Evolutionary conservation across 2,888 invertebrate species (phyloP).

Genomic region (Theristus sp.): DNA sequence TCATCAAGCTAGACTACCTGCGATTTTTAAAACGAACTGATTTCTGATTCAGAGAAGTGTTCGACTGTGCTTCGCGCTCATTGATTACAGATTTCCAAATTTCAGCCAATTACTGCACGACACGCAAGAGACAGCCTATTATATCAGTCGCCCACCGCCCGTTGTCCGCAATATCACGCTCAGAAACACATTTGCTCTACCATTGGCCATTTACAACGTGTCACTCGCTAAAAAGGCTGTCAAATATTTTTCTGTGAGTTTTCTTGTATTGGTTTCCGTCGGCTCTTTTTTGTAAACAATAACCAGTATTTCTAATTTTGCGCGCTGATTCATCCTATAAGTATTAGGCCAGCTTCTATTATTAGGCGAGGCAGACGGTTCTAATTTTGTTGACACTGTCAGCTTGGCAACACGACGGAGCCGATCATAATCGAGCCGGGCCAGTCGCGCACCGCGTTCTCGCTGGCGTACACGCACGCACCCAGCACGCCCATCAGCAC

Average conservation of each 20-base stretch:
- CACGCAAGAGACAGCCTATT: constrained; percentile 32
- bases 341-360: neutral
- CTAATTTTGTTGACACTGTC: neutral
- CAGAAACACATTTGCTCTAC: constrained; percentile 52
- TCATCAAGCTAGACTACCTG: too few relatives aligned
- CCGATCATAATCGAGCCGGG: constrained; percentile 13
- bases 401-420: constrained; percentile 12
- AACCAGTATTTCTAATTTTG: neutral
- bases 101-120: constrained; percentile 34
- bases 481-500: constrained; percentile 3
- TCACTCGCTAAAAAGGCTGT: constrained; percentile 43
- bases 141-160: constrained; percentile 16
- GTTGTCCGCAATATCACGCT: constrained; percentile 40
- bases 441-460: constrained; percentile 15
- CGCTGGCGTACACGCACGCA: constrained; percentile 17
- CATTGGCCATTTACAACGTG: constrained; percentile 52
- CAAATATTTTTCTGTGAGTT: constrained; percentile 15
- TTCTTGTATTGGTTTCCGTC: neutral
- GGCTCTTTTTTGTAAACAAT: neutral
- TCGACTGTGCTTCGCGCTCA: too few relatives aligned
- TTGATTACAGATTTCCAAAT: too few relatives aligned
- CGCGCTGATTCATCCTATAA: too few relatives aligned
- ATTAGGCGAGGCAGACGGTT: neutral
- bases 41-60: too few relatives aligned
- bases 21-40: too few relatives aligned